Percentiles rank a stretch among this genome's conserved stretches.
These are phyloP conservation scores for Halocynthia roretzi DNA, from an alignment of 23 tunicate genomes.

Conservation along the genomic window DNA sequence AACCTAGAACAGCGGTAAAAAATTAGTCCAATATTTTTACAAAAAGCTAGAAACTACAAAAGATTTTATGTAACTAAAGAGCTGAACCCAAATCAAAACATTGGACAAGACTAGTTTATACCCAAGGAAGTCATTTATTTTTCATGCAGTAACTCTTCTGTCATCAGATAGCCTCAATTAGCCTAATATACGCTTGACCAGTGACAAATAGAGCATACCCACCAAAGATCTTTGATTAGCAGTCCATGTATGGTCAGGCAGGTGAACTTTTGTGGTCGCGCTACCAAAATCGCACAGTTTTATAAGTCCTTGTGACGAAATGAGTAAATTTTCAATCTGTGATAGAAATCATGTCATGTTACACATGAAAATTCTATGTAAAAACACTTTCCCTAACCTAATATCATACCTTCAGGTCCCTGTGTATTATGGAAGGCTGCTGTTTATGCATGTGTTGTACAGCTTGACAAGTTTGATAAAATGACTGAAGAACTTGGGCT, in stretches of 20 bases:
- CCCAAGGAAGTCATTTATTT: no score
- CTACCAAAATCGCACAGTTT: conserved; percentile 97
- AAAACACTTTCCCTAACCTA: not conserved
- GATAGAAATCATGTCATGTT: not conserved
- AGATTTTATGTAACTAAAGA: no score
- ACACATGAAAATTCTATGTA: not conserved
- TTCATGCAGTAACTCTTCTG: no score
- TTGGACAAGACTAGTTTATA: no score
- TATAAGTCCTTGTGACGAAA: conserved; percentile 57
- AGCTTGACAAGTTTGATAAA: conserved; percentile 87
- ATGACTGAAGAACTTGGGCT: conserved; percentile 57
- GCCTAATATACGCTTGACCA: not conserved
- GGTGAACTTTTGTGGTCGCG: conserved; percentile 77
- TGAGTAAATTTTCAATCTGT: conserved; percentile 76
- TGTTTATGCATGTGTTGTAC: conserved; percentile 90
- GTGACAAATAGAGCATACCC: not conserved
- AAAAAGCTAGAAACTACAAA: no score
- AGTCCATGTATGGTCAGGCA: conserved; percentile 95
- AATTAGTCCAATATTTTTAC: no score
- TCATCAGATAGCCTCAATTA: not conserved
- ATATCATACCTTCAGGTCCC: conserved; percentile 80
- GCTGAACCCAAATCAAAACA: no score
- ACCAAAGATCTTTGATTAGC: conserved; percentile 83
- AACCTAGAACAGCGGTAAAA: conserved; percentile 14
- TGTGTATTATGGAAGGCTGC: conserved; percentile 92